These are phyloP conservation scores for Antheraea assamensis DNA, from an alignment of 2,888 invertebrate species.

Conservation along the genomic window DNA sequence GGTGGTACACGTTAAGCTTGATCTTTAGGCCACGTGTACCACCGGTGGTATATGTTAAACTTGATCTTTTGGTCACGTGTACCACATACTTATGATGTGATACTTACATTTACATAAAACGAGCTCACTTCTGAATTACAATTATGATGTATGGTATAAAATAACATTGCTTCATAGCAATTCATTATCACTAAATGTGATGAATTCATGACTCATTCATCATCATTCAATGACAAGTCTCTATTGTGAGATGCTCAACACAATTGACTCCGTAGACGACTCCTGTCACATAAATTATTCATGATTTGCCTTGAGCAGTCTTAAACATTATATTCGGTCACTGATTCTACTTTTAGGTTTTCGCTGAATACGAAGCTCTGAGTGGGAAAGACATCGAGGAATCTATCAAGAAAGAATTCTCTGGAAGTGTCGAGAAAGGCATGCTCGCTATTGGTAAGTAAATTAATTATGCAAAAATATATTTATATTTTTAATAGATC, in stretches of 20 bases:
- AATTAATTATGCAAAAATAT: not conserved
- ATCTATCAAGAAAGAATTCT: constrained; percentile 93
- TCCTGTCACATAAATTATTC: constrained; percentile 38
- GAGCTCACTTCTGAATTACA: not conserved
- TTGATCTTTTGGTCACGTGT: no score
- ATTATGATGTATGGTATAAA: not conserved
- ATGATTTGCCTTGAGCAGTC: constrained; percentile 23
- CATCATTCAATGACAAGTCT: constrained; percentile 21
- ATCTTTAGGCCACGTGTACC: no score
- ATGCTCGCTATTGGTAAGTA: constrained; percentile 92
- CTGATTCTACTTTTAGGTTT: constrained; percentile 78
- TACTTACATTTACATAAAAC: no score
- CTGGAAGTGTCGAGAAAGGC: constrained; percentile 92
- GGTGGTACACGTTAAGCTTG: no score
- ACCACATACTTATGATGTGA: no score
- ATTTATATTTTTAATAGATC: not conserved
- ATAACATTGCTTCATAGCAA: not conserved
- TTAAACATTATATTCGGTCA: constrained; percentile 22
- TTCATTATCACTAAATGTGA: not conserved
- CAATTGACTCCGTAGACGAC: constrained; percentile 33
- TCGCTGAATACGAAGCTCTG: constrained; percentile 91
- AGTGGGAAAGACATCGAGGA: constrained; percentile 92
- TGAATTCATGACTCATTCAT: constrained; percentile 12
- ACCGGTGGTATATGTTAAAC: no score
- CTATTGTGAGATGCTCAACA: constrained; percentile 29